Evolutionary conservation across 92 coral and sea anemone genomes (phyloP).

Genomic region (Hydrozoanthus gracilis): DNA sequence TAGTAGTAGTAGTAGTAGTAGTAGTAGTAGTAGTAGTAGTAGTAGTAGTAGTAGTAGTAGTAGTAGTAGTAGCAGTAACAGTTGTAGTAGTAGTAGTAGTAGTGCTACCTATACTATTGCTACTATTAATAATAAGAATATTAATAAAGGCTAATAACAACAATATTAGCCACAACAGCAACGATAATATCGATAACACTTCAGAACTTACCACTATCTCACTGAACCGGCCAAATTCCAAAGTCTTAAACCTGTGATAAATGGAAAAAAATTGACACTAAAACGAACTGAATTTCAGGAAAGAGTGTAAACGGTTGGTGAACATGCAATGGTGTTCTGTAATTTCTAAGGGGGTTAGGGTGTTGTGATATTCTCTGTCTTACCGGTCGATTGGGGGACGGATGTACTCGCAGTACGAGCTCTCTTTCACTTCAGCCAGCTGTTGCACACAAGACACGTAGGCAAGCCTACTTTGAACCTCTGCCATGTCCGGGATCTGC

Average conservation of each 20-base stretch:
- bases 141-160: too few relatives aligned
- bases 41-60: too few relatives aligned
- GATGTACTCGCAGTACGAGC: constrained; percentile 93
- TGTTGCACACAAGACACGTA: constrained; percentile 97
- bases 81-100: too few relatives aligned
- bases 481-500: constrained; percentile 98
- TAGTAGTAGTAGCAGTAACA: too few relatives aligned
- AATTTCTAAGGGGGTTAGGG: neutral
- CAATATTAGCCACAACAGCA: neutral
- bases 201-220: constrained; percentile 81
- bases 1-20: neutral
- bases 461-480: constrained; percentile 93
- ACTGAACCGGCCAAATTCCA: constrained; percentile 90
- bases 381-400: constrained; percentile 97
- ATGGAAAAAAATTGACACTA: neutral
- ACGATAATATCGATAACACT: neutral
- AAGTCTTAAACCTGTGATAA: constrained; percentile 80
- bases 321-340: neutral
- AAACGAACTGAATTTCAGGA: neutral
- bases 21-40: neutral
- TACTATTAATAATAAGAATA: too few relatives aligned
- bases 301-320: neutral
- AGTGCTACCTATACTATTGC: too few relatives aligned
- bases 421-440: constrained; percentile 90
- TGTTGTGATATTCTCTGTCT: neutral